A percentile compares a stretch with the other conserved stretches of the same genome.
phyloP scores from a whole-genome alignment of 2,888 invertebrate species.

The Eilema sororculum region DNA sequence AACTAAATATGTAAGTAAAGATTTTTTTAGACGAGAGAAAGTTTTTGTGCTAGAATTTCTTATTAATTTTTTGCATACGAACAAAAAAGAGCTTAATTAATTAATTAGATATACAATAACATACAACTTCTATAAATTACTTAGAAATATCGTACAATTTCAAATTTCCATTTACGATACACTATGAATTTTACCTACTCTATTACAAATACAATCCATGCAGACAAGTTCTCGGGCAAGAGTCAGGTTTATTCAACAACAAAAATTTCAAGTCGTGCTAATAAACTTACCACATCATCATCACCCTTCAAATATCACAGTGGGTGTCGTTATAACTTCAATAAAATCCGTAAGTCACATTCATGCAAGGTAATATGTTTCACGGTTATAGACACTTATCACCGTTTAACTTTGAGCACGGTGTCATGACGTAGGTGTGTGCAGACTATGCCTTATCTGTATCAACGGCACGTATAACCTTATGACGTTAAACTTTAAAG shows the following conservation, averaged over 20 bases:
- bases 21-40: not conserved
- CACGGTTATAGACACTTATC: constrained; percentile 9
- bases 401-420: constrained; percentile 1
- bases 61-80: too few relatives aligned
- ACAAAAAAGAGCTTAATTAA: too few relatives aligned
- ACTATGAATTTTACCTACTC: too few relatives aligned
- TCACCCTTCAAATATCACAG: not conserved
- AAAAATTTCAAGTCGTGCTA: not conserved
- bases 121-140: too few relatives aligned
- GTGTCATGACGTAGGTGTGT: not conserved
- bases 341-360: not conserved
- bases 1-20: not conserved
- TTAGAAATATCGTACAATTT: too few relatives aligned
- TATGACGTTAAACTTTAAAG: constrained; percentile 14
- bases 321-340: not conserved
- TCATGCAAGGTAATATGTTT: constrained; percentile 7
- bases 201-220: too few relatives aligned
- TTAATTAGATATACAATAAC: too few relatives aligned
- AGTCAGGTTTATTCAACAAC: not conserved
- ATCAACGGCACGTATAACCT: constrained; percentile 26
- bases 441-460: constrained; percentile 28
- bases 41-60: not conserved
- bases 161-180: too few relatives aligned
- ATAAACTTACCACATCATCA: constrained; percentile 1
- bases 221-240: not conserved